Evolutionary conservation across 2,113 vertebrate genomes (phyloP), one percentile per base, ranked within the genome.

Genomic region (Apodemus speciosus): DNA sequence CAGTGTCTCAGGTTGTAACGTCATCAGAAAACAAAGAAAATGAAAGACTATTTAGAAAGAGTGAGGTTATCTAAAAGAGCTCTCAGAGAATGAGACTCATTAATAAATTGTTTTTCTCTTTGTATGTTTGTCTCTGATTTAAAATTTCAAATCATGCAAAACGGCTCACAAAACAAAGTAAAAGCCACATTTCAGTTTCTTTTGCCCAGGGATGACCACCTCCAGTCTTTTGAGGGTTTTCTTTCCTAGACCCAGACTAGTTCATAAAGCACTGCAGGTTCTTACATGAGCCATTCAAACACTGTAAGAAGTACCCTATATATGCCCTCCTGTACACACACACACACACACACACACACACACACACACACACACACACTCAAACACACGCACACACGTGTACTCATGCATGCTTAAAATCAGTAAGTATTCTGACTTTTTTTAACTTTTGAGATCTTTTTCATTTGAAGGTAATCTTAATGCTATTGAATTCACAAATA

Each of bases 21-120:
- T 53, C 38, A 46, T 76, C 79, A 89, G 72, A 85, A 90, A 85
- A 90, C n/a, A 80, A 58, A 89, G 84, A 91, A 86, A 85, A 76
- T 14, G n/a, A 85, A 89, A 80, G 30, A 18, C 60, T 30, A 18
- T 68, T 21, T 32, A 73, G 69, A 73, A 53, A 71, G 62, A 75
- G 51, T 30, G 89, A 38, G 66, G 10, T 32, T 58, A 85, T 77
- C 40, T n/a, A 53, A 51, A 35, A 88, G 40, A 88, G 49, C 35
- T 80, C 66, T 18, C 43, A 38, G 18, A 93, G 81, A 90, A 58
- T 43, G 58, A 75, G 35, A 76, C 79, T 81, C 56, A 60, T 51
- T 72, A 21, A 53, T 9, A 73, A 13, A n/a, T 88, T 69, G 58
- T 58, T 88, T 89, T 92, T 92, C 81, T 71, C 7, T 80, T 88